Evolutionary conservation across 2,797 vertebrate species (phyloP), one percentile per base, ranked within the genome.

Genomic region (Dendrocincla fuliginosa): DNA sequence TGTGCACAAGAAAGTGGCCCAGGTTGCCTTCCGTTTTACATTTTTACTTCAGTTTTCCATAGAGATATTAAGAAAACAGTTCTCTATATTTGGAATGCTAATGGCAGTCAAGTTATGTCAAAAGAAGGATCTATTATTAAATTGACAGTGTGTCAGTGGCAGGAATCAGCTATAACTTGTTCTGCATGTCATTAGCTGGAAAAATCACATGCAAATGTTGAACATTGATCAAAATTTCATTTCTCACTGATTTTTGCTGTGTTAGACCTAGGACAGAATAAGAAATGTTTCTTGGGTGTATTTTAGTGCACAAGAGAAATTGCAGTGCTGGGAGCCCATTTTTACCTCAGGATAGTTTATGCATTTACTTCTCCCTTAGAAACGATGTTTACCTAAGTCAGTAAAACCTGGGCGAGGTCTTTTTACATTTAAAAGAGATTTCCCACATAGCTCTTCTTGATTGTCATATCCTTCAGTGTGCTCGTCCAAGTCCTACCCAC

Each of bases 401-500:
- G 79, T 46, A 80, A 91, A 90, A 94, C 73, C 93, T 67, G 73
- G 52, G 55, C 15, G 60, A 95, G 76, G 87, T 76, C 74, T 87
- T 94, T 95, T 92, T 91, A 78, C 81, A 95, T 59, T 92, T 87
- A 74, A 95, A 96, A 94, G 94, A 96, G 89, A 90, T 96, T 97
- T 97, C 95, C 97, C 89, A 92, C 78, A 80, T 95, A 70, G 52
- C 86, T 93, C 35, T 35, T 60, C 96, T 95, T 97, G 96, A 96
- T 95, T 96, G 96, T 96, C 96, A 56, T 74, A 70, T 90, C 96
- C 88, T 82, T 96, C 86, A 90, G 83, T 94, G 91, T 73, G 41
- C 96, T 89, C 93, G 91, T 95, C 97, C 96, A 96, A 97, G 93
- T 90, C 90, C 97, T 95, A 59, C 97, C 95, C 96, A 97, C 97